phyloP scores from a whole-genome alignment of 1,140 invertebrate genomes.

The Tetranychus urticae region DNA sequence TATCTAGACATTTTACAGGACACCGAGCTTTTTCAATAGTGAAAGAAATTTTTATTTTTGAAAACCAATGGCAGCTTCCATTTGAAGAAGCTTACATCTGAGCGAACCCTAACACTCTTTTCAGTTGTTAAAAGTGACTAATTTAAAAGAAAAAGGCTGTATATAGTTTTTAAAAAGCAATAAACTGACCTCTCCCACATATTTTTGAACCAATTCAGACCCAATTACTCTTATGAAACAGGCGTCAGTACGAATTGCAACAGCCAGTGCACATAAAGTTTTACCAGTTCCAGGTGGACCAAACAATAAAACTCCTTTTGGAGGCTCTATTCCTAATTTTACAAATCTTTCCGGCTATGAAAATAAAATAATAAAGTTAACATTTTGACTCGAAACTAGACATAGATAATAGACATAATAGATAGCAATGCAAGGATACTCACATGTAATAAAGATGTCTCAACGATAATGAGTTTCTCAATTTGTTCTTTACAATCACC shows the following conservation, averaged over 20 bases:
- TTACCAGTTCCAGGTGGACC: constrained; percentile 96
- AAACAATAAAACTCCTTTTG: constrained; percentile 91
- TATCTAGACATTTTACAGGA: too few relatives aligned
- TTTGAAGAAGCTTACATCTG: too few relatives aligned
- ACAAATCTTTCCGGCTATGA: constrained; percentile 77
- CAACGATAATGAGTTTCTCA: constrained; percentile 94
- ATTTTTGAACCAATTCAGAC: constrained; percentile 86
- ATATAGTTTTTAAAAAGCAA: too few relatives aligned
- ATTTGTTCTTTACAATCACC: constrained; percentile 99
- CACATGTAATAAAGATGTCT: constrained; percentile 76
- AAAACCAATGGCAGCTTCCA: too few relatives aligned
- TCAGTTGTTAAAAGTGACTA: too few relatives aligned
- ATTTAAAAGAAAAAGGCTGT: too few relatives aligned
- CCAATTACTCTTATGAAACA: constrained; percentile 99
- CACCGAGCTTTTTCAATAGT: too few relatives aligned
- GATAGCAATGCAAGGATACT: constrained; percentile 29
- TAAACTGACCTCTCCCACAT: constrained; percentile 56
- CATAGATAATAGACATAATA: neutral
- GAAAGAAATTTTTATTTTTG: too few relatives aligned
- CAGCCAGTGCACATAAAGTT: constrained; percentile 85
- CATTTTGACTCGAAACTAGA: neutral
- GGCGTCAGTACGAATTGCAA: constrained; percentile 92
- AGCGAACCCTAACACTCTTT: too few relatives aligned
- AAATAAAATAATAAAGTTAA: constrained; percentile 27
- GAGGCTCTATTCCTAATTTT: constrained; percentile 95